Conservation (phyloP, 2,113 vertebrate species). For the Prolemur simus region DNA sequence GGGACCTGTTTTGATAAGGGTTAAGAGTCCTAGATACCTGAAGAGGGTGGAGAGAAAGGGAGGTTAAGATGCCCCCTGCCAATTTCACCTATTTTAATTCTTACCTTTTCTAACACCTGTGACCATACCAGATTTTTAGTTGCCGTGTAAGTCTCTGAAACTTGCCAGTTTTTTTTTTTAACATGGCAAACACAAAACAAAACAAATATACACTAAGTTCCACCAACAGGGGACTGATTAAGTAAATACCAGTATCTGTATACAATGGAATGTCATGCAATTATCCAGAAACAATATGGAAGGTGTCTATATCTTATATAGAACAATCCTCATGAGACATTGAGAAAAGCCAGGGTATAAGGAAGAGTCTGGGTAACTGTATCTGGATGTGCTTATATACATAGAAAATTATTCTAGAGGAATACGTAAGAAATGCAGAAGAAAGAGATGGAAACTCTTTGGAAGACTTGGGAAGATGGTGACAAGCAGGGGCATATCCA, state of each 20-base stretch:
- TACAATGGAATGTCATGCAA: not conserved
- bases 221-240: not conserved
- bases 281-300: not conserved
- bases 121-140: not conserved
- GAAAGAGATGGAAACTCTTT: not conserved
- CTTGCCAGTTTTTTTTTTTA: not conserved
- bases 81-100: not conserved
- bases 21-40: slow-evolving; percentile 23
- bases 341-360: not conserved
- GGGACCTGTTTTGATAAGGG: not conserved
- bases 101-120: not conserved
- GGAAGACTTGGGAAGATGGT: not conserved
- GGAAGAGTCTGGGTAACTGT: not conserved
- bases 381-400: not conserved
- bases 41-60: not conserved
- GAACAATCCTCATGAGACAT: not conserved
- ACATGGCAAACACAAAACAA: not conserved
- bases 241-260: not conserved
- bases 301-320: not conserved
- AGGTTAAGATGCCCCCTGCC: not conserved
- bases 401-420: not conserved
- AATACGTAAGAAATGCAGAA: not conserved
- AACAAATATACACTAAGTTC: not conserved
- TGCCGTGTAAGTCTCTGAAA: not conserved
- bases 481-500: not conserved